These are phyloP conservation scores for Sebastes oblongus DNA, from an alignment of 2,797 vertebrate species.

Conservation along the genomic window DNA sequence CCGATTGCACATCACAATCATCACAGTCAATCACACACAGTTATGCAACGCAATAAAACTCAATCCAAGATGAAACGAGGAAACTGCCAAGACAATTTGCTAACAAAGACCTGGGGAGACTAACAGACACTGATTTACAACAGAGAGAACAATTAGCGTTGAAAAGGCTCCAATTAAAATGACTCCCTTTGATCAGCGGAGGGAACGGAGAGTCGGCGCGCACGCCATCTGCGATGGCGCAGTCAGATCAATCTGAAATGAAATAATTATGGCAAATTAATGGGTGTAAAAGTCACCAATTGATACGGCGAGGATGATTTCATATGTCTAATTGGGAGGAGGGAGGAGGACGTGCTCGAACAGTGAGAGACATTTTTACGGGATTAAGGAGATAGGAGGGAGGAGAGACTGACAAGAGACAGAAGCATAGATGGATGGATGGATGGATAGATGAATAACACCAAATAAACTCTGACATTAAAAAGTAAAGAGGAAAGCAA, in stretches of 20 bases:
- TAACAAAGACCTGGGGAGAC: constrained; percentile 74
- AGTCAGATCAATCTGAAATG: constrained; percentile 77
- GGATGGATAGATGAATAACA: background rate
- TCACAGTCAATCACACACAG: constrained; percentile 57
- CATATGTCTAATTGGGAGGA: constrained; percentile 70
- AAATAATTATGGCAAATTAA: constrained; percentile 81
- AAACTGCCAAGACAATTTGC: constrained; percentile 74
- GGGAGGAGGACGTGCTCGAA: constrained; percentile 45
- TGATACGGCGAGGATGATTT: constrained; percentile 70
- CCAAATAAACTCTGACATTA: background rate
- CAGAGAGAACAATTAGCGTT: constrained; percentile 79
- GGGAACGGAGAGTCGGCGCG: constrained; percentile 43
- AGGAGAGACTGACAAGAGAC: constrained; percentile 14
- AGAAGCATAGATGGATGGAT: background rate
- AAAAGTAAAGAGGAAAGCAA: background rate
- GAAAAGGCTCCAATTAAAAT: constrained; percentile 79
- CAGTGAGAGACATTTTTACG: constrained; percentile 34
- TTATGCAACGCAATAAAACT: constrained; percentile 61
- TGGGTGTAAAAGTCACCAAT: constrained; percentile 78
- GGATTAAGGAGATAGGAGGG: constrained; percentile 14
- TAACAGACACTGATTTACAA: constrained; percentile 77
- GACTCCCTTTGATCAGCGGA: constrained; percentile 75
- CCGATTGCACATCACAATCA: constrained; percentile 41
- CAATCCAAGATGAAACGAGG: constrained; percentile 69
- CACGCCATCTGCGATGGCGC: constrained; percentile 66